phyloP scores from a whole-genome alignment of 2,797 vertebrate genomes.

The Hybognathus amarus region DNA sequence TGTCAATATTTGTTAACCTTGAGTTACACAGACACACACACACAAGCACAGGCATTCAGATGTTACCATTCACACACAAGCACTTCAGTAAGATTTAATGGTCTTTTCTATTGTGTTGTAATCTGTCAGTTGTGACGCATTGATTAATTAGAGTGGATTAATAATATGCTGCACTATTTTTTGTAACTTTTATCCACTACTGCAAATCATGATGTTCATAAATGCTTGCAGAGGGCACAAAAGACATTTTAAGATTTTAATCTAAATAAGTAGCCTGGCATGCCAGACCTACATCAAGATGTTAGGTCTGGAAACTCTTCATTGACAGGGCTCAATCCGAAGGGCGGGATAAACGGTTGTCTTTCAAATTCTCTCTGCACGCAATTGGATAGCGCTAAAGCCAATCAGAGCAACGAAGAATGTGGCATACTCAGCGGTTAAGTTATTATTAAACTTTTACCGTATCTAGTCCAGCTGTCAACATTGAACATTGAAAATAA shows the following conservation, averaged over 20 bases:
- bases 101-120: not conserved
- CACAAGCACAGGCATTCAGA: slow-evolving; percentile 47
- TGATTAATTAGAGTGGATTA: slow-evolving; percentile 13
- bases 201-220: not conserved
- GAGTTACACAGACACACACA: slow-evolving; percentile 51
- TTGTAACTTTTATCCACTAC: not conserved
- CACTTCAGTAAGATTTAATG: not conserved
- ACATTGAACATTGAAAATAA: too few relatives aligned
- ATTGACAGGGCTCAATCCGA: too few relatives aligned
- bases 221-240: not conserved
- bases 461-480: too few relatives aligned
- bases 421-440: too few relatives aligned
- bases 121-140: slow-evolving; percentile 14
- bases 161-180: slow-evolving; percentile 14
- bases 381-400: too few relatives aligned
- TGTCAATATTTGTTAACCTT: slow-evolving; percentile 80
- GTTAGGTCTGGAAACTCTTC: too few relatives aligned
- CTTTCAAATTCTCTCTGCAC: too few relatives aligned
- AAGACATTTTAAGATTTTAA: not conserved
- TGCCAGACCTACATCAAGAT: too few relatives aligned
- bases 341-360: too few relatives aligned
- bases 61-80: slow-evolving; percentile 25
- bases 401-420: too few relatives aligned
- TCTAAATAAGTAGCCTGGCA: slow-evolving; percentile 23
- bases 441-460: too few relatives aligned